A percentile compares a stretch with the other conserved stretches of the same genome.
phyloP scores from a whole-genome alignment of 92 coral and sea anemone species.

The Ricordea florida region DNA sequence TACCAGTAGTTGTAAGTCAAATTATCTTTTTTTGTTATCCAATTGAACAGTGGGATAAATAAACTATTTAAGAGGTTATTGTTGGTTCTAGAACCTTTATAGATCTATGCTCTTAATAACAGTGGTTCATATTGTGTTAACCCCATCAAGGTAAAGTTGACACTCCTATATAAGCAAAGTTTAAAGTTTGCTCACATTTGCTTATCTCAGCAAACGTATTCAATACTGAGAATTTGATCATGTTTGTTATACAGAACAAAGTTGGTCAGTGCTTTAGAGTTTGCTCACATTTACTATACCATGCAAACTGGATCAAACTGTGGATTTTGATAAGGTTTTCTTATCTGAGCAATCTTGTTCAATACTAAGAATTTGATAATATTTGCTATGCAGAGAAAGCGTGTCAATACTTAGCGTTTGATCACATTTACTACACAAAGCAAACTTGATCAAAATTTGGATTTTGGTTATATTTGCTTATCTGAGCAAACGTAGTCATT shows the following conservation, averaged over 20 bases:
- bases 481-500: background rate
- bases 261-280: background rate
- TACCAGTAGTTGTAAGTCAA: too few relatives aligned
- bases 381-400: background rate
- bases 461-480: background rate
- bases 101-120: too few relatives aligned
- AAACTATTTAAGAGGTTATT: too few relatives aligned
- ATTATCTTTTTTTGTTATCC: too few relatives aligned
- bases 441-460: background rate
- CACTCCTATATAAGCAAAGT: too few relatives aligned
- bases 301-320: background rate
- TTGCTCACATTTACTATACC: background rate
- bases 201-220: background rate
- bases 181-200: background rate
- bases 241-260: background rate
- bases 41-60: too few relatives aligned
- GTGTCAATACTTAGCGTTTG: background rate
- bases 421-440: background rate
- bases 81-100: too few relatives aligned
- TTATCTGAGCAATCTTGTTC: too few relatives aligned
- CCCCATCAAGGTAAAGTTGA: too few relatives aligned
- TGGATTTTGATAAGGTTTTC: background rate
- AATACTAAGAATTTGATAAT: background rate
- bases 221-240: background rate
- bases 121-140: too few relatives aligned